phyloP scores from a whole-genome alignment of 35 echinoderm and acorn worm species.

The Lytechinus pictus region DNA sequence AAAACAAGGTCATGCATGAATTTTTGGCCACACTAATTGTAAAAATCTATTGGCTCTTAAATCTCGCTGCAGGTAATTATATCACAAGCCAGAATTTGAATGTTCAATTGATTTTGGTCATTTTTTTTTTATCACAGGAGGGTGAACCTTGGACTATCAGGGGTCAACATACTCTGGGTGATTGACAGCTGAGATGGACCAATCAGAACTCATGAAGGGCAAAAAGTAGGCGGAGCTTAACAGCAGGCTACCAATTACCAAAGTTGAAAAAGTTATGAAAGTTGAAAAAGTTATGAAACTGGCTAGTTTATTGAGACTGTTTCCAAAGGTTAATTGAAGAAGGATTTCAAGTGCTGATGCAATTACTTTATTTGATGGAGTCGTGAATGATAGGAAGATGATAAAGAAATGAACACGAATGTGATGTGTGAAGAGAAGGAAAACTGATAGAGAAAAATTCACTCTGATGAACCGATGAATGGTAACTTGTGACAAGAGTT shows the following conservation, averaged over 20 bases:
- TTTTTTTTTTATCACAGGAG: constrained; percentile 72
- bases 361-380: neutral
- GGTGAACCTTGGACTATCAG: constrained; percentile 86
- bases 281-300: neutral
- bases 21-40: too few relatives aligned
- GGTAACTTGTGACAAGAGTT: neutral
- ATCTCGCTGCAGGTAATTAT: neutral
- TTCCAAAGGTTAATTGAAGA: neutral
- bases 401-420: neutral
- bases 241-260: neutral
- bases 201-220: neutral
- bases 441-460: neutral
- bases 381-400: neutral
- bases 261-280: neutral
- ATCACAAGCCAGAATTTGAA: neutral
- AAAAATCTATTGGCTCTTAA: neutral
- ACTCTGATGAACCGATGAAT: neutral
- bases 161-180: constrained; percentile 88
- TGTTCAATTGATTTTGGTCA: neutral
- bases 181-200: constrained; percentile 59
- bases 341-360: neutral
- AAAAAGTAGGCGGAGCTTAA: neutral
- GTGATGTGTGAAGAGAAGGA: neutral
- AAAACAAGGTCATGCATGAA: too few relatives aligned
- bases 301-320: neutral